phyloP scores from a whole-genome alignment of 2,888 invertebrate genomes.

The Oithona nana region DNA sequence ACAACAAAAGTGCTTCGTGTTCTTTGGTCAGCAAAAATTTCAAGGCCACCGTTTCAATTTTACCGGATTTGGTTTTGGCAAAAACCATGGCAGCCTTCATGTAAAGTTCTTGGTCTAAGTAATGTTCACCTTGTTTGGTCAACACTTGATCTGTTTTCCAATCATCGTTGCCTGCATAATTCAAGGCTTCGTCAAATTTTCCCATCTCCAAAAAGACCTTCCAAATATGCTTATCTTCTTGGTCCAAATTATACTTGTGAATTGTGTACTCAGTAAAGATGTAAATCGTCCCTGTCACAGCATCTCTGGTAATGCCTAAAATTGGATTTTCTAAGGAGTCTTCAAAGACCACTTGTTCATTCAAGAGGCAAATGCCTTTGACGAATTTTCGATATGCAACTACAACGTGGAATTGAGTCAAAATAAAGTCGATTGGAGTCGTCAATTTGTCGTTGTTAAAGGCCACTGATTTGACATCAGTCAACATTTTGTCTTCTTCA shows the following conservation, averaged over 20 bases:
- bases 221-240: conserved; percentile 74
- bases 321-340: conserved; percentile 56
- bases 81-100: conserved; percentile 66
- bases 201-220: conserved; percentile 27
- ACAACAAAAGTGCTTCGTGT: conserved; percentile 66
- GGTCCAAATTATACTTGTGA: conserved; percentile 61
- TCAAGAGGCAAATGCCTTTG: conserved; percentile 62
- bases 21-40: conserved; percentile 67
- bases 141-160: conserved; percentile 50
- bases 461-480: neutral
- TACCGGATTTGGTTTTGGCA: conserved; percentile 60
- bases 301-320: conserved; percentile 59
- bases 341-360: conserved; percentile 65
- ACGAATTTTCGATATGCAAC: conserved; percentile 63
- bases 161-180: conserved; percentile 53
- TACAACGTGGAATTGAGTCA: conserved; percentile 77
- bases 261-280: conserved; percentile 63
- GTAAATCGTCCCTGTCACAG: conserved; percentile 55
- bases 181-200: conserved; percentile 49
- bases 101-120: conserved; percentile 56
- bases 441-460: neutral
- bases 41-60: conserved; percentile 82
- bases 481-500: conserved; percentile 6
- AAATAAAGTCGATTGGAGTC: conserved; percentile 26
- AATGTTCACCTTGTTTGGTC: conserved; percentile 66